Conservation (phyloP, 2,888 invertebrate genomes). For the Torymus tubicola region DNA sequence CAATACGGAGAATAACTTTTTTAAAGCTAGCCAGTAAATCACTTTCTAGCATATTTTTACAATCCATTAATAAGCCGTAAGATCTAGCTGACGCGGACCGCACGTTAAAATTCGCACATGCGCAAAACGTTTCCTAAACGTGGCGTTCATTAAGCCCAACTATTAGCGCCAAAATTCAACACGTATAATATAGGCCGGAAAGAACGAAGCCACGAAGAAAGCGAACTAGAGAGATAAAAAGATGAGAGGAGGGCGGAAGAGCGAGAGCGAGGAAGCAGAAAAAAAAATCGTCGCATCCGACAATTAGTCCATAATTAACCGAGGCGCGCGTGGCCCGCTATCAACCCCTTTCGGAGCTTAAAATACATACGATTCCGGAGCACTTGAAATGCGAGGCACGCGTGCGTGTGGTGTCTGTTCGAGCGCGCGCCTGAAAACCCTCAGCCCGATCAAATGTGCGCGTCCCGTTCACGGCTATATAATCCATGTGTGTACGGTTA, state of each 20-base stretch:
- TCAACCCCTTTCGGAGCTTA: constrained; percentile 65
- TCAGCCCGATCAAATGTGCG: constrained; percentile 5
- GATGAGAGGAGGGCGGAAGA: neutral
- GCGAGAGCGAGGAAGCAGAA: neutral
- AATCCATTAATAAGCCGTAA: too few relatives aligned
- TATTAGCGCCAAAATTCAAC: constrained; percentile 33
- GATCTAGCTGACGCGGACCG: too few relatives aligned
- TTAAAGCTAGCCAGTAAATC: too few relatives aligned
- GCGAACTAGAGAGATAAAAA: neutral
- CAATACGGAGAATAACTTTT: too few relatives aligned
- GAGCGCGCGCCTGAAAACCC: neutral
- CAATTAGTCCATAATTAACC: constrained; percentile 73
- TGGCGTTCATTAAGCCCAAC: constrained; percentile 39
- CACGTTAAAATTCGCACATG: neutral
- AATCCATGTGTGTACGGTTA: neutral
- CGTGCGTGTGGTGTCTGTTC: constrained; percentile 1
- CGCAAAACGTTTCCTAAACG: constrained; percentile 34
- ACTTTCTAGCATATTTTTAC: too few relatives aligned
- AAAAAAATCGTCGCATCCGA: constrained; percentile 58
- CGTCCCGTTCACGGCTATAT: constrained; percentile 5
- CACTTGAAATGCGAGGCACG: constrained; percentile 27
- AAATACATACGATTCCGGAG: constrained; percentile 29
- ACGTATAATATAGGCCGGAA: neutral
- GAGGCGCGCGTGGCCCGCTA: constrained; percentile 60
- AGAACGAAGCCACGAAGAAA: neutral